Evolutionary conservation across 2,888 invertebrate genomes (phyloP).

Genomic region (Priocnemis perturbator): DNA sequence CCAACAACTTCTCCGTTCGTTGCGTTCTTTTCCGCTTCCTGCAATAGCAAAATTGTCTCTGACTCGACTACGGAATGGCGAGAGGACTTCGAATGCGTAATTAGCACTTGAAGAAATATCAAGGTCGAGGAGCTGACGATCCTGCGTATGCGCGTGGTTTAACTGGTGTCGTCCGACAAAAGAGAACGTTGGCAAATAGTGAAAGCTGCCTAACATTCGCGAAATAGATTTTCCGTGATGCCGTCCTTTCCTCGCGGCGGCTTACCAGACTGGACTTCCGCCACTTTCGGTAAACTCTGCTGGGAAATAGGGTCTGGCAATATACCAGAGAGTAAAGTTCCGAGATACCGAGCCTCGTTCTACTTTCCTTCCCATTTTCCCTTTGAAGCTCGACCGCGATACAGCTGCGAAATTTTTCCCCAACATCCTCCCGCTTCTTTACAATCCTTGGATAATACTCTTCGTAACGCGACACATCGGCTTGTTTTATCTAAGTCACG

Average conservation of each 20-base stretch:
- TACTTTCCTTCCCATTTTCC: slow-evolving; percentile 31
- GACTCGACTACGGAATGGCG: too few relatives aligned
- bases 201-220: slow-evolving; percentile 63
- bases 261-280: slow-evolving; percentile 68
- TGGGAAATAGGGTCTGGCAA: slow-evolving; percentile 44
- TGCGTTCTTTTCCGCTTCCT: too few relatives aligned
- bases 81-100: too few relatives aligned
- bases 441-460: background rate
- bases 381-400: slow-evolving; percentile 17
- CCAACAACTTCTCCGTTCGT: too few relatives aligned
- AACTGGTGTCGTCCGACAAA: too few relatives aligned
- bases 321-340: slow-evolving; percentile 39
- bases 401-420: background rate
- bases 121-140: too few relatives aligned
- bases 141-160: too few relatives aligned
- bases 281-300: slow-evolving; percentile 46
- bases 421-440: slow-evolving; percentile 1
- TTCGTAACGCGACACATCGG: too few relatives aligned
- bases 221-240: slow-evolving; percentile 60
- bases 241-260: slow-evolving; percentile 24
- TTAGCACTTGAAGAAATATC: too few relatives aligned
- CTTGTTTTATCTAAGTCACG: too few relatives aligned
- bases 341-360: slow-evolving; percentile 27
- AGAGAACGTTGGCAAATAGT: slow-evolving; percentile 16
- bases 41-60: too few relatives aligned